Base-by-base conservation (phyloP, 1,140 invertebrate genomes). In the Spodoptera litura region DNA sequence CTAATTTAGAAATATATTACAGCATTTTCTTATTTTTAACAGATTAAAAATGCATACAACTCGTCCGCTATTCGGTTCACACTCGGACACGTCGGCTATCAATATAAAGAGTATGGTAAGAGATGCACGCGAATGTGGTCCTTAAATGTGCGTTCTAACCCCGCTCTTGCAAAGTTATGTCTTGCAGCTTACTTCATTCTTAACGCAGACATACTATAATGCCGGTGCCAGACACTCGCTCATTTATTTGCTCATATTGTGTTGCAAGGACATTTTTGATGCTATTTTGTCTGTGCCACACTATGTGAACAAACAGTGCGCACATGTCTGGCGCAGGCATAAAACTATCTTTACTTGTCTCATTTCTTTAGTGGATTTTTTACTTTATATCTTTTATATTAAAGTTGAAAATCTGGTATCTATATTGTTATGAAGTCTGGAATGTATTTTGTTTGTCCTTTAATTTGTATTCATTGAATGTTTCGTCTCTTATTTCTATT, bases 61-160 rank as follows among this genome's bases (percentile, higher is more conserved):
- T n/a, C 78, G 86, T 56, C 88, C 86, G 3, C 56, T 87, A 53
- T 90, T 88, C 74, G 86, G 84, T 8, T 91, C 89, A 8, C 88
- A 90, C 53, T 90, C 88, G 20, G 89, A 91, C 81, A 88, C 89
- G 0, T 91, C 89, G 8, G 84, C 88, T 15, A 89, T 90, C 59
- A 87, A 89, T 79, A 84, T 90, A 59, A 90, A 90, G 78, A 76
- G 84, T 64, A 83, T 89, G 89, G 89, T 91, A 88, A 90, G 81
- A 55, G 81, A 55, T 58, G 66, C 35, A 64, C 61, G 61, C n/a
- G 61, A 44, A 9, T 49, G 61, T 64, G 12, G 58, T 31, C 27
- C 58, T 12, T 59, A 31, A 3, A 64, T 64, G 61, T 64, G 61
- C 61, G 44, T 64, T 64, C 20, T 64, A 64, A 64, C 61, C 61